Evolutionary conservation across 2,113 vertebrate genomes (phyloP).

Genomic region (Epinephelus lanceolatus): DNA sequence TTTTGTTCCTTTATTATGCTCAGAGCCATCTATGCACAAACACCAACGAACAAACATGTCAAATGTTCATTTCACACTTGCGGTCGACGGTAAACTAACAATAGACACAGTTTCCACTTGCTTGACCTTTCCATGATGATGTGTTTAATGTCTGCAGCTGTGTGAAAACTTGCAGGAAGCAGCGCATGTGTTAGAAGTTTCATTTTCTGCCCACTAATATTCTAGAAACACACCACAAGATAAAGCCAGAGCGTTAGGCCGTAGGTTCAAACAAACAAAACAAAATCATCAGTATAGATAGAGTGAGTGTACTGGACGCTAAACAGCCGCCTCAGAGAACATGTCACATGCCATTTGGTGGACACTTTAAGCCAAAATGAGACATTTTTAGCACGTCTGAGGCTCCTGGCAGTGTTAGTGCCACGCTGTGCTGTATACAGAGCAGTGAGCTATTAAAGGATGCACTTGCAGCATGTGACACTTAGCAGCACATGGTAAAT

Average conservation of each 20-base stretch:
- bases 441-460: conserved; percentile 59
- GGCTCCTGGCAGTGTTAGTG: conserved; percentile 42
- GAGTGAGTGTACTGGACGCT: conserved; percentile 1
- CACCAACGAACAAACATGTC: conserved; percentile 58
- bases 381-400: conserved; percentile 51
- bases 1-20: conserved; percentile 34
- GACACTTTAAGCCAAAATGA: conserved; percentile 50
- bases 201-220: conserved; percentile 53
- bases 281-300: conserved; percentile 4
- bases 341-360: conserved; percentile 34
- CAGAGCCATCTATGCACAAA: conserved; percentile 45
- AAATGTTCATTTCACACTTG: conserved; percentile 61
- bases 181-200: conserved; percentile 22
- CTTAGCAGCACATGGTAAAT: conserved; percentile 51
- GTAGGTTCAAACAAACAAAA: conserved; percentile 44
- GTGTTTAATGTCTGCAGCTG: conserved; percentile 60
- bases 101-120: conserved; percentile 67
- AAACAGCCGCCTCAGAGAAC: conserved; percentile 26
- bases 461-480: conserved; percentile 60
- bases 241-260: conserved; percentile 26
- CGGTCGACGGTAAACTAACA: conserved; percentile 58
- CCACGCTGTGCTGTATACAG: conserved; percentile 39
- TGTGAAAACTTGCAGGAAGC: conserved; percentile 54
- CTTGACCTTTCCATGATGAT: conserved; percentile 53
- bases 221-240: conserved; percentile 10